Conservation (phyloP, 2,888 invertebrate species). For the Pyrgus malvae region DNA sequence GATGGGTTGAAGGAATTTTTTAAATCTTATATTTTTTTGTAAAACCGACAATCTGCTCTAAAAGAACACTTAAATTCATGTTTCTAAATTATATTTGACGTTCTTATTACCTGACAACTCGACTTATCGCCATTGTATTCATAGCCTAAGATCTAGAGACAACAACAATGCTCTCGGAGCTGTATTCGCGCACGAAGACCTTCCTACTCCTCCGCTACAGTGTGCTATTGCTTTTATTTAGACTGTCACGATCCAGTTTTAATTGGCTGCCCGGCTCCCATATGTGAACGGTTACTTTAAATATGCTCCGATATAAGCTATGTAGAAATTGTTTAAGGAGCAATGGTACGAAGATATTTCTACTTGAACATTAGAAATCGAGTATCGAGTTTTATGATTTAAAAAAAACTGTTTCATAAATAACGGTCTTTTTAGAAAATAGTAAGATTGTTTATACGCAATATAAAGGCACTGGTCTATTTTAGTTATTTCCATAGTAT, state of each 20-base stretch:
- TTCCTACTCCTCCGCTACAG: slow-evolving; percentile 38
- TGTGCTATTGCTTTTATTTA: slow-evolving; percentile 29
- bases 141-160: slow-evolving; percentile 30
- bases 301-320: slow-evolving; percentile 25
- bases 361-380: too few relatives aligned
- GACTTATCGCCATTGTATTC: neutral
- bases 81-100: neutral
- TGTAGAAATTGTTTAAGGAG: slow-evolving; percentile 11
- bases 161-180: slow-evolving; percentile 43
- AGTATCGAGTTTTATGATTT: too few relatives aligned
- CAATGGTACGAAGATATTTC: too few relatives aligned
- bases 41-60: too few relatives aligned
- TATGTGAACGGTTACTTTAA: slow-evolving; percentile 25
- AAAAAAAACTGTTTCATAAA: too few relatives aligned
- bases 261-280: slow-evolving; percentile 25
- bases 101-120: neutral
- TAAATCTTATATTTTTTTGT: too few relatives aligned
- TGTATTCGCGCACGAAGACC: slow-evolving; percentile 36
- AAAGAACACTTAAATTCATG: neutral
- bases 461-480: too few relatives aligned
- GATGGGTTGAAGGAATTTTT: too few relatives aligned
- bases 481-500: too few relatives aligned
- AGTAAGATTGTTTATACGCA: too few relatives aligned
- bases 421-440: too few relatives aligned
- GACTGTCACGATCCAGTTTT: slow-evolving; percentile 31